Conservation (phyloP, 2,113 vertebrate genomes). For the Mormyrus iriodes region DNA sequence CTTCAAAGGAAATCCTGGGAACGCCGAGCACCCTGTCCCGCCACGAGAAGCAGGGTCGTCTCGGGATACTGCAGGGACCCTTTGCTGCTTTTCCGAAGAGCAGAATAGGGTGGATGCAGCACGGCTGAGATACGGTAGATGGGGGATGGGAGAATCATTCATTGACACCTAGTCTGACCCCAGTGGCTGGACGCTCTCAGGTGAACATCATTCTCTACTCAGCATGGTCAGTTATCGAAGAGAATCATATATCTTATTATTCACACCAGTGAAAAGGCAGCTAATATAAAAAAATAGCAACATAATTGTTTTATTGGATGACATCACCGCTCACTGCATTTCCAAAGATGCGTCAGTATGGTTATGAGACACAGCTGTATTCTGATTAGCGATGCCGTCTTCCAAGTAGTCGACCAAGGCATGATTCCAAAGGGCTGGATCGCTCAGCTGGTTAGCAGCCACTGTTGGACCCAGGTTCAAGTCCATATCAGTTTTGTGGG, state of each 20-base stretch:
- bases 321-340: background rate
- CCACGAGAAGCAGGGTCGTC: background rate
- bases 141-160: background rate
- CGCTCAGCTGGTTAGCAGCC: background rate
- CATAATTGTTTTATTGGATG: background rate
- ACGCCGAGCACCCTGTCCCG: background rate
- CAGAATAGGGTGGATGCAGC: background rate
- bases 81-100: background rate
- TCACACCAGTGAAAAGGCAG: background rate
- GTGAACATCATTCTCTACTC: background rate
- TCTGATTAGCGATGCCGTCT: background rate
- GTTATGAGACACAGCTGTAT: background rate
- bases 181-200: background rate
- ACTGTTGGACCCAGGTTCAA: background rate
- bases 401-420: background rate
- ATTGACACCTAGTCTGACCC: background rate
- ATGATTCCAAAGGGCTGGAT: background rate
- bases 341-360: background rate
- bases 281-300: background rate
- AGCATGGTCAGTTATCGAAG: background rate
- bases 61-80: background rate
- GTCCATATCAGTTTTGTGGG: background rate
- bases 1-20: background rate
- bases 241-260: background rate
- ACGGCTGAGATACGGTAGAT: background rate